A percentile compares a stretch with the other conserved stretches of the same genome.
Evolutionary conservation across 2,888 invertebrate species (phyloP).

Genomic region (Nemotelus nigrinus): DNA sequence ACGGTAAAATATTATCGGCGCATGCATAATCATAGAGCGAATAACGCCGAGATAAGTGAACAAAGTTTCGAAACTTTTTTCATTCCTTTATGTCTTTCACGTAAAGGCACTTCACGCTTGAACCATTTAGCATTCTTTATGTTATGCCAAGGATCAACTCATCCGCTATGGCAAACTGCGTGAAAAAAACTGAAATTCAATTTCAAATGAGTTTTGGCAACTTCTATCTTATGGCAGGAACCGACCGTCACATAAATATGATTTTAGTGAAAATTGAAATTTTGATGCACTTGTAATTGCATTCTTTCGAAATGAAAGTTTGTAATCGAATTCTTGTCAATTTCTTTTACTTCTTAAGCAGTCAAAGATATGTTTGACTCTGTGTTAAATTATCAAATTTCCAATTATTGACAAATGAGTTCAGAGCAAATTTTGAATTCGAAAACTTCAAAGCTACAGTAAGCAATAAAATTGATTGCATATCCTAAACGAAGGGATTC

Average conservation of each 20-base stretch:
- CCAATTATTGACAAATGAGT: too few relatives aligned
- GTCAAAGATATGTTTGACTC: too few relatives aligned
- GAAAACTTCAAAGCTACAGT: too few relatives aligned
- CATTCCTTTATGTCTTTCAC: not conserved
- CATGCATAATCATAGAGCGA: not conserved
- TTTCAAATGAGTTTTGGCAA: not conserved
- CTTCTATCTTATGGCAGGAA: not conserved
- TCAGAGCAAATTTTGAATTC: too few relatives aligned
- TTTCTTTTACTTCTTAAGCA: too few relatives aligned
- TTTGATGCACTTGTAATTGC: too few relatives aligned
- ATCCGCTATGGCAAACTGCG: not conserved
- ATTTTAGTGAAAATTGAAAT: too few relatives aligned
- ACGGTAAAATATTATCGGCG: not conserved
- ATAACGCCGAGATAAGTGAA: not conserved
- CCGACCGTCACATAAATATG: not conserved
- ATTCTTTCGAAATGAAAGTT: too few relatives aligned
- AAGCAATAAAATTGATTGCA: too few relatives aligned
- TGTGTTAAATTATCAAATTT: too few relatives aligned
- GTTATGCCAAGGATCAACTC: not conserved
- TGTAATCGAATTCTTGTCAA: too few relatives aligned
- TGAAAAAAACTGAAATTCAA: not conserved
- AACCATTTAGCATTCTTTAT: not conserved
- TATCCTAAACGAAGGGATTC: too few relatives aligned
- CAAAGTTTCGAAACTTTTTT: constrained; percentile 10
- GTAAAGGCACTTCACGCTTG: not conserved